Base-by-base conservation (phyloP, 1,140 invertebrate genomes). In the Drosophila sechellia region DNA sequence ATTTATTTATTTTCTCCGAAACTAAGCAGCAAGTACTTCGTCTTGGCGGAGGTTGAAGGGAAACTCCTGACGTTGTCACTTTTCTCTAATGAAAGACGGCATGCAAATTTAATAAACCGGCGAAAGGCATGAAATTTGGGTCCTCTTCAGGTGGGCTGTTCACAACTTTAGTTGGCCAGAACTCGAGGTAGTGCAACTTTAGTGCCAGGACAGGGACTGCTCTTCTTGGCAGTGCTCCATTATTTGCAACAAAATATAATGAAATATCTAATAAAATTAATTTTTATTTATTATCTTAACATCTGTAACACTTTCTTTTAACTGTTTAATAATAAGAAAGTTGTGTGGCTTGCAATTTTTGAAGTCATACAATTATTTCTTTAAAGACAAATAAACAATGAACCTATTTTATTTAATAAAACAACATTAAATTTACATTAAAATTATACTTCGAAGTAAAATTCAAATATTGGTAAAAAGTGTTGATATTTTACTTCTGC, bases 1-100 rank as follows among this genome's bases (percentile, higher is more conserved):
- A 85, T 80, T 80, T 85, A 73, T 85, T 80, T 84, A 76, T 59
- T 57, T 79, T 50, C 64, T 63, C 39, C 46, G 40, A 50, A 80
- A 77, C 61, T 76, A 48, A 35, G 65, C 17, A 56, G 34, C 17
- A 39, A 13, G 43, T 55, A 49, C 52, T 71, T 39, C 40, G 17
- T 39, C 12, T 25, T 25, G 39, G 34, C 6, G 37, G 25, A 58
- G 17, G 37, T 58, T 42, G 15, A 39, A 5, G 31, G 6, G 17
- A 48, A 35, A 27, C 25, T 5, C 27, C 34, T 22, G 22, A 60
- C 45, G 50, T 56, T 70, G 27, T 46, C 68, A 71, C 52, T 70
- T 70, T 48, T 42, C 68, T n/a, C 53, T 64, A 77, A 77, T 64
- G 65, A 52, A 80, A 70, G 39, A 20, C 76, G 55, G 49, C 76